Conservation (phyloP, 2,797 vertebrate species). For the Gymnoscopelus braueri region DNA sequence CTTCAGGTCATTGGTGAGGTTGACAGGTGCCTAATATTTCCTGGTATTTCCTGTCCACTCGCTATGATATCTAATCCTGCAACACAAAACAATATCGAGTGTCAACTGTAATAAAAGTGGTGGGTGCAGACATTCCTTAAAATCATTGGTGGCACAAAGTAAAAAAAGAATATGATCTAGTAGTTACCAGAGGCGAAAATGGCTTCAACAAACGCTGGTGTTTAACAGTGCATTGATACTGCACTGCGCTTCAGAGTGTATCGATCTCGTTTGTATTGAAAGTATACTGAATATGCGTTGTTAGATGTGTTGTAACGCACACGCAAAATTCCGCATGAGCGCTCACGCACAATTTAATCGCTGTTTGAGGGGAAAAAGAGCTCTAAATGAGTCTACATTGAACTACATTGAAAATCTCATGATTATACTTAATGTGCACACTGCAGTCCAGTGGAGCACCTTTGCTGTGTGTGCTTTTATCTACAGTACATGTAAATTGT, state of each 20-base stretch:
- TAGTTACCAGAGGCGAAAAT: too few species aligned
- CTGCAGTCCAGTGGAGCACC: background rate
- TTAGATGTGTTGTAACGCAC: conserved; percentile 18
- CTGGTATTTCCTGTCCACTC: too few species aligned
- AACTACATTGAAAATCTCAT: conserved; percentile 39
- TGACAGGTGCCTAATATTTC: too few species aligned
- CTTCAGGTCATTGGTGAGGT: too few species aligned
- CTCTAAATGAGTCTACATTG: conserved; percentile 32
- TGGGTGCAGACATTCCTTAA: too few species aligned
- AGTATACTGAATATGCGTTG: background rate
- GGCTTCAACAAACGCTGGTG: background rate
- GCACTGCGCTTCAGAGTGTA: background rate
- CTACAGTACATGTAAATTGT: conserved; percentile 91
- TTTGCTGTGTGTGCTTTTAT: conserved; percentile 71
- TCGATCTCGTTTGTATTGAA: background rate
- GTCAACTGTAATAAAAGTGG: too few species aligned
- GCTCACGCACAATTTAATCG: conserved; percentile 3
- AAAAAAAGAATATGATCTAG: too few species aligned
- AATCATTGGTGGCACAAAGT: too few species aligned
- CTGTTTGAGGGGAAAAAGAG: conserved; percentile 20
- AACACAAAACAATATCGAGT: too few species aligned
- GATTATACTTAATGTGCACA: conserved; percentile 33
- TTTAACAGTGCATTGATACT: background rate
- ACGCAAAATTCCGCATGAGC: conserved; percentile 48
- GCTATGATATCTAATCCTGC: too few species aligned